Conservation (phyloP, 1,140 invertebrate genomes). For the honey bee (Apis mellifera) region Amel_HAv3.1 CM009944.2:6370501-6371000, state of each 20-base stretch:
- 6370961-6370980: constrained; percentile 9
- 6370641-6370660: constrained; percentile 73
- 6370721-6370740: constrained; percentile 38
- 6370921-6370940: constrained; percentile 17
- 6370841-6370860: background rate
- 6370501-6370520: constrained; percentile 35
- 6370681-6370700: constrained; percentile 68
- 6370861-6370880: background rate
- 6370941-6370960: constrained; percentile 14
- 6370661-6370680: constrained; percentile 78
- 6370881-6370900: background rate
- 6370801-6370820: constrained; percentile 26
- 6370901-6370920: background rate
- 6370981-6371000: background rate
- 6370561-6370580: constrained; percentile 11
- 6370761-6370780: background rate
- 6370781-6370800: constrained; percentile 12
- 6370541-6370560: constrained; percentile 47
- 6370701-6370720: constrained; percentile 64
- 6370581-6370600: constrained; percentile 50
- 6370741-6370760: constrained; percentile 3
- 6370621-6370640: constrained; percentile 75
- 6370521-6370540: constrained; percentile 24
- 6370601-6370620: constrained; percentile 75
- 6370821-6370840: background rate